Evolutionary conservation across 1,140 invertebrate genomes (phyloP).

Genomic region (Trachymyrmex septentrionalis): DNA sequence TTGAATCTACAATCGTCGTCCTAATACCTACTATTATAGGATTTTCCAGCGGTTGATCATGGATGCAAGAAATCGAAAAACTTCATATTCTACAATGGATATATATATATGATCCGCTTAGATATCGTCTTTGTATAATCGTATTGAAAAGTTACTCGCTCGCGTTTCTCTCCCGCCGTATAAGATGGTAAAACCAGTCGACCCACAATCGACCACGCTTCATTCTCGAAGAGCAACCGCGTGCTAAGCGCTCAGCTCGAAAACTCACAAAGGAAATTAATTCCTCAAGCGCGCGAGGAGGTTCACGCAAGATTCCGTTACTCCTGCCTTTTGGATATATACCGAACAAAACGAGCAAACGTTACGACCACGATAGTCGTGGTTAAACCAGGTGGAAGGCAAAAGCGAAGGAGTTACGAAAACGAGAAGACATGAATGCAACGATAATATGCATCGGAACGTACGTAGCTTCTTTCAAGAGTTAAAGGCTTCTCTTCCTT

Average conservation of each 20-base stretch:
- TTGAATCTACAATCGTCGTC: neutral
- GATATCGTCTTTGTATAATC: constrained; percentile 72
- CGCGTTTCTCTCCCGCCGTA: neutral
- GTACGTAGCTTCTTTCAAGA: neutral
- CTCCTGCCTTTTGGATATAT: constrained; percentile 21
- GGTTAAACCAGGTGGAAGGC: constrained; percentile 7
- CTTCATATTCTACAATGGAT: neutral
- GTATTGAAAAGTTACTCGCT: constrained; percentile 74
- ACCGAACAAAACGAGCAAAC: constrained; percentile 52
- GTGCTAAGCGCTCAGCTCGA: constrained; percentile 66
- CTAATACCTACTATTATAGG: constrained; percentile 4
- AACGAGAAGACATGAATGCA: constrained; percentile 1
- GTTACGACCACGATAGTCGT: constrained; percentile 20
- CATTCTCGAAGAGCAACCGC: constrained; percentile 70
- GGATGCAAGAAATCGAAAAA: constrained; percentile 36
- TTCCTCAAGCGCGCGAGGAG: constrained; percentile 62
- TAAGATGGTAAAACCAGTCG: neutral
- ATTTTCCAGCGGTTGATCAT: constrained; percentile 40
- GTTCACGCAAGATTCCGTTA: constrained; percentile 51
- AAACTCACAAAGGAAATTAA: constrained; percentile 79
- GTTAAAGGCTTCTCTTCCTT: neutral
- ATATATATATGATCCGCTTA: constrained; percentile 74
- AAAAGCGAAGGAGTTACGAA: neutral
- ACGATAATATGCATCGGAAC: neutral
- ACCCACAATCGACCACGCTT: constrained; percentile 70